Evolutionary conservation across 2,797 vertebrate species (phyloP).

Genomic region (Schizothorax lantsangensis): DNA sequence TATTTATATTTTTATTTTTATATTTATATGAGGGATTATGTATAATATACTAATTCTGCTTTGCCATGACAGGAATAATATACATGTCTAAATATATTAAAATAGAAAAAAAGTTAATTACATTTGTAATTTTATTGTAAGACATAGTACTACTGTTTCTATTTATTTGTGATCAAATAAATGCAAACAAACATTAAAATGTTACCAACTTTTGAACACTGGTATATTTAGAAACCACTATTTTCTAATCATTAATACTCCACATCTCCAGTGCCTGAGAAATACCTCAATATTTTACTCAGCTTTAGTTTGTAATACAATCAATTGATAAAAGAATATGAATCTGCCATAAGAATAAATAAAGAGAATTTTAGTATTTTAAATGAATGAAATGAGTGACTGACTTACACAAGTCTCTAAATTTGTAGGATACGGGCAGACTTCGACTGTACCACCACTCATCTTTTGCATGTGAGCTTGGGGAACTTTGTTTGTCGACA

Average conservation of each 20-base stretch:
- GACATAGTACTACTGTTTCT: neutral
- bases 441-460: constrained; percentile 73
- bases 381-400: neutral
- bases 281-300: neutral
- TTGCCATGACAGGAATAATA: too few relatives aligned
- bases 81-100: too few relatives aligned
- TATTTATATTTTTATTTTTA: too few relatives aligned
- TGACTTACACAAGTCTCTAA: neutral
- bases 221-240: neutral
- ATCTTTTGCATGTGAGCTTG: constrained; percentile 74
- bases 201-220: neutral
- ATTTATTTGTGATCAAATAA: neutral
- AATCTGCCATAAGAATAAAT: neutral
- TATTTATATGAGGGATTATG: too few relatives aligned
- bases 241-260: neutral
- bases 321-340: neutral
- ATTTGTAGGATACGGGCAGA: constrained; percentile 80
- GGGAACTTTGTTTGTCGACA: constrained; percentile 81
- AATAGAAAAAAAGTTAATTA: too few relatives aligned
- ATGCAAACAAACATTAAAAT: neutral
- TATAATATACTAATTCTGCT: too few relatives aligned
- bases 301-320: neutral
- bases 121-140: too few relatives aligned
- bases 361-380: neutral
- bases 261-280: neutral